phyloP scores from a whole-genome alignment of 2,888 invertebrate species.

The Drosophila paramelanica region DNA sequence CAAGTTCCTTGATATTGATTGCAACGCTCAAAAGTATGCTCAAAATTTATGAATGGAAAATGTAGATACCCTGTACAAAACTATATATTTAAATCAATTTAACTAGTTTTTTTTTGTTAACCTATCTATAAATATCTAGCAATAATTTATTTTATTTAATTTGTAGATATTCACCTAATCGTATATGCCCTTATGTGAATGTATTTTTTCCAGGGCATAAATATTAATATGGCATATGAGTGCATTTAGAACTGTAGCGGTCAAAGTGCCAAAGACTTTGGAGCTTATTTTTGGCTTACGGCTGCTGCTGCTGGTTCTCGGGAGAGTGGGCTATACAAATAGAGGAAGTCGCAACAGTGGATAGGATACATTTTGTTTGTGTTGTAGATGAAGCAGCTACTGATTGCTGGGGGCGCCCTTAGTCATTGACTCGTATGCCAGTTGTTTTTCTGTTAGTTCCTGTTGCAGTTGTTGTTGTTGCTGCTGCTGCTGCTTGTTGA shows the following conservation, averaged over 20 bases:
- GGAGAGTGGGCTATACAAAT: constrained; percentile 48
- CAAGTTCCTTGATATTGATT: constrained; percentile 31
- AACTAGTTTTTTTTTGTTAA: too few species aligned
- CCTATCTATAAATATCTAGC: too few species aligned
- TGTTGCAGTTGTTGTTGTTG: constrained; percentile 20
- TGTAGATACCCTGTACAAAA: constrained; percentile 1
- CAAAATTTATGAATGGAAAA: constrained; percentile 1
- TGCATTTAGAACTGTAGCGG: constrained; percentile 38
- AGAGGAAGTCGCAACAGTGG: constrained; percentile 63
- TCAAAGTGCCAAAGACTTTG: constrained; percentile 59
- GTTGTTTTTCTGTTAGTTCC: constrained; percentile 38
- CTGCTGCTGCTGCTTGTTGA: constrained; percentile 40
- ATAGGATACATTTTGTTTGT: constrained; percentile 59
- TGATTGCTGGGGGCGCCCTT: constrained; percentile 50
- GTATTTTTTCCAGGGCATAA: constrained; percentile 8
- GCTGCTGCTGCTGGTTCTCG: background rate
- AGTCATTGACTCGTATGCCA: constrained; percentile 48
- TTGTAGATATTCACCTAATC: background rate
- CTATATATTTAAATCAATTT: too few species aligned
- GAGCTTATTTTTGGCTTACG: constrained; percentile 44
- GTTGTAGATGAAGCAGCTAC: constrained; percentile 52
- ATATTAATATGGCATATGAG: constrained; percentile 48
- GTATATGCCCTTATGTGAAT: background rate
- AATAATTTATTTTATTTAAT: too few species aligned
- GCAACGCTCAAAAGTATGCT: constrained; percentile 46